phyloP scores from a whole-genome alignment of 2,888 invertebrate genomes.

The Idaea straminata region DNA sequence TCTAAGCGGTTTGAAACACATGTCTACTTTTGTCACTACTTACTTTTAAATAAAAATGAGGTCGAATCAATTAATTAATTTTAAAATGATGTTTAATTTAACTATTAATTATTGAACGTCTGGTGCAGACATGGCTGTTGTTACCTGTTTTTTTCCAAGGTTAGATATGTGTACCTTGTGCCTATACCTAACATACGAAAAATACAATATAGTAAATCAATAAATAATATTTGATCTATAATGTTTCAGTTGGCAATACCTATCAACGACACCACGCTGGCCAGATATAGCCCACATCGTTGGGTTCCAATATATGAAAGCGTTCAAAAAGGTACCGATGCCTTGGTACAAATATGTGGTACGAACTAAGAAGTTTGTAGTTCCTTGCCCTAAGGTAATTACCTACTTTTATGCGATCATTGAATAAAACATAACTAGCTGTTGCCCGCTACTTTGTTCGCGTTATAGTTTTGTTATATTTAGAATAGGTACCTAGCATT shows the following conservation, averaged over 20 bases:
- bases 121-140: not conserved
- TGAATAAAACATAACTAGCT: not conserved
- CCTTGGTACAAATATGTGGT: conserved; percentile 44
- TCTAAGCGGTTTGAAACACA: no score
- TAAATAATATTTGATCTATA: not conserved
- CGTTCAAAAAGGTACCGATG: conserved; percentile 31
- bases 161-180: not conserved
- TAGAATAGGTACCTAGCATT: no score
- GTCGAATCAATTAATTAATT: not conserved
- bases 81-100: not conserved
- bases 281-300: conserved; percentile 29
- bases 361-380: conserved; percentile 21
- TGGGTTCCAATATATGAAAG: conserved; percentile 42
- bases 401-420: not conserved
- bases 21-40: not conserved
- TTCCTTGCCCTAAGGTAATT: conserved; percentile 45
- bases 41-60: not conserved
- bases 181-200: no score
- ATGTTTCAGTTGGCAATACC: conserved; percentile 23
- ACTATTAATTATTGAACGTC: not conserved
- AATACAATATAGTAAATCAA: no score
- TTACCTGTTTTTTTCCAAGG: not conserved
- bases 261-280: conserved; percentile 22
- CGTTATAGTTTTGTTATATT: not conserved
- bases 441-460: no score